Evolutionary conservation across 2,113 vertebrate species (phyloP), one percentile per base, ranked within the genome.

Genomic region (Jacana jacana): DNA sequence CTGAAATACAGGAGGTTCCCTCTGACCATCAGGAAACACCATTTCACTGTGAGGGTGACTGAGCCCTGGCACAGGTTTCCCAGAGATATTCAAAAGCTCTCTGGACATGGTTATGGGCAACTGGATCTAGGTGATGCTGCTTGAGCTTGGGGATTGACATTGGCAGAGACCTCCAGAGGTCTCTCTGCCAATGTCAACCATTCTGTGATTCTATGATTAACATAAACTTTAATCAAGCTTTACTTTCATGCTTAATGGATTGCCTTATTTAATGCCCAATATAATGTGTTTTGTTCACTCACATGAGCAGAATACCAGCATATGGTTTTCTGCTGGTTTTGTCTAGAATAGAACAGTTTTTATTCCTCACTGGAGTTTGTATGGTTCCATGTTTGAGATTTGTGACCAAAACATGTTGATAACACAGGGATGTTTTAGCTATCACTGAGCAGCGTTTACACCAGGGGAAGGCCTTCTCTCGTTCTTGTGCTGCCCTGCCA

Each of bases 401-500:
- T 68, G 18, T 52, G 46, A 44, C 18, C 27, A 75, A 44, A 88
- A 42, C 69, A 33, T 33, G 10, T 46, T 60, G 33, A 19, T 16
- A 39, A 52, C 14, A 57, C 18, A n/a, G 15, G 28, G 11, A 30
- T 28, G 5, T 39, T 79, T 54, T n/a, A 55, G 15, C 13, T 48
- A 19, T 16, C 9, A 8, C 30, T 80, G 31, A 71, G 13, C 49
- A n/a, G 40, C 35, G 13, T 12, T 64, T 48, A 23, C 46, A 61
- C 4, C 51, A 35, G 1, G 2, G 27, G 9, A 37, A 2, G 14
- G 5, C 5, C 6, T 51, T 44, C 22, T 37, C 11, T 58, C 3
- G 18, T 81, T 33, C 44, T 44, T 27, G 14, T 18, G 14, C 30
- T 30, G 33, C 6, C 7, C 15, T 11, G 30, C 13, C 18, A 80